Conservation (phyloP, 2,888 invertebrate species). For the Serrognathus titanus region DNA sequence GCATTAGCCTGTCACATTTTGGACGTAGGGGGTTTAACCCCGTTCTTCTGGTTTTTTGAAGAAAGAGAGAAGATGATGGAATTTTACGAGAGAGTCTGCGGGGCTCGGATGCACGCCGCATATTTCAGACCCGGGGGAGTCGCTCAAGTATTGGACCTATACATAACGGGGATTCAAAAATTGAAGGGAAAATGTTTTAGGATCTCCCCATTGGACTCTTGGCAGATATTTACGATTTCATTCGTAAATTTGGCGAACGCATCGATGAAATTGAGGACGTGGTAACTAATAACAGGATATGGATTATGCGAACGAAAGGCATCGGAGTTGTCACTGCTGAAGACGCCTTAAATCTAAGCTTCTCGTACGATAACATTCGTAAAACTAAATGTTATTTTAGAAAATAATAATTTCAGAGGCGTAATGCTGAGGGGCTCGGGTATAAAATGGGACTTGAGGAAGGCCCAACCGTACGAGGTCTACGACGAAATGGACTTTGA, state of each 20-base stretch:
- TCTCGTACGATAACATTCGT: conserved; percentile 46
- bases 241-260: conserved; percentile 65
- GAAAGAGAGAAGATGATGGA: conserved; percentile 85
- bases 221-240: conserved; percentile 75
- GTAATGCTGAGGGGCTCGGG: conserved; percentile 79
- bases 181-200: conserved; percentile 28
- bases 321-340: conserved; percentile 71
- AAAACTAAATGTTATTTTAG: neutral
- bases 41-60: conserved; percentile 89
- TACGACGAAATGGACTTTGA: conserved; percentile 83
- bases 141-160: conserved; percentile 47
- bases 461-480: conserved; percentile 78
- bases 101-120: conserved; percentile 79
- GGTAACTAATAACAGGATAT: conserved; percentile 71
- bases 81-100: conserved; percentile 77
- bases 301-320: conserved; percentile 66
- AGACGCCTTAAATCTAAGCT: conserved; percentile 74
- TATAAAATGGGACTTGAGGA: conserved; percentile 84
- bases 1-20: conserved; percentile 70
- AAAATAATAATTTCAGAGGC: conserved; percentile 50
- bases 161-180: neutral
- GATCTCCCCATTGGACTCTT: conserved; percentile 73
- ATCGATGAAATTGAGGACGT: conserved; percentile 83
- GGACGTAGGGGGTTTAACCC: conserved; percentile 84
- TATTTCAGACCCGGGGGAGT: conserved; percentile 85